These are phyloP conservation scores for Anagrus nilaparvatae DNA, from an alignment of 1,140 invertebrate species.

Conservation along the genomic window DNA sequence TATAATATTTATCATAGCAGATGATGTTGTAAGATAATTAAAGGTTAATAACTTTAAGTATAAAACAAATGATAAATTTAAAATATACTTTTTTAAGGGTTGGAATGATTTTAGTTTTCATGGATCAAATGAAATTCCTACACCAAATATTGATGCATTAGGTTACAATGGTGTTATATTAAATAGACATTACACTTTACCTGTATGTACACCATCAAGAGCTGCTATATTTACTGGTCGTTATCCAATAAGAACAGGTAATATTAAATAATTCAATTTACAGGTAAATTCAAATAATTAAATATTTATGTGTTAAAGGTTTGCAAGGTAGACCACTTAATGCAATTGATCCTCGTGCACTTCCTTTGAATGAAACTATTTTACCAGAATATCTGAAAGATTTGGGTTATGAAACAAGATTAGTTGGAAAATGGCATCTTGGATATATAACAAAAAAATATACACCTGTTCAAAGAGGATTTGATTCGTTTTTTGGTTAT, in stretches of 20 bases:
- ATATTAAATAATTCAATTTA: slow-evolving; percentile 5
- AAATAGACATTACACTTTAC: slow-evolving; percentile 49
- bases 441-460: slow-evolving; percentile 34
- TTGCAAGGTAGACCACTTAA: slow-evolving; percentile 51
- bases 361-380: slow-evolving; percentile 45
- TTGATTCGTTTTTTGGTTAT: slow-evolving; percentile 54
- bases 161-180: slow-evolving; percentile 52
- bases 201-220: slow-evolving; percentile 52
- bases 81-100: slow-evolving; percentile 40
- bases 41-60: too few species aligned
- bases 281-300: slow-evolving; percentile 2
- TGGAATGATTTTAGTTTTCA: slow-evolving; percentile 67
- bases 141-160: slow-evolving; percentile 56
- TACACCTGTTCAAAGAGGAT: slow-evolving; percentile 49
- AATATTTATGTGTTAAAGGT: slow-evolving; percentile 35
- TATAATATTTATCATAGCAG: slow-evolving; percentile 48
- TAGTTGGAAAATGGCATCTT: slow-evolving; percentile 41
- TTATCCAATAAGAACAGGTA: slow-evolving; percentile 52
- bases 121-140: slow-evolving; percentile 55
- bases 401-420: slow-evolving; percentile 28
- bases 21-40: slow-evolving; percentile 51
- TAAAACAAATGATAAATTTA: slow-evolving; percentile 1
- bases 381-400: slow-evolving; percentile 45
- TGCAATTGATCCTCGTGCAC: slow-evolving; percentile 42
- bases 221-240: slow-evolving; percentile 52